A percentile compares a stretch with the other conserved stretches of the same genome.
Evolutionary conservation across 2,113 vertebrate species (phyloP).

Genomic region (Formicarius rufipectus): DNA sequence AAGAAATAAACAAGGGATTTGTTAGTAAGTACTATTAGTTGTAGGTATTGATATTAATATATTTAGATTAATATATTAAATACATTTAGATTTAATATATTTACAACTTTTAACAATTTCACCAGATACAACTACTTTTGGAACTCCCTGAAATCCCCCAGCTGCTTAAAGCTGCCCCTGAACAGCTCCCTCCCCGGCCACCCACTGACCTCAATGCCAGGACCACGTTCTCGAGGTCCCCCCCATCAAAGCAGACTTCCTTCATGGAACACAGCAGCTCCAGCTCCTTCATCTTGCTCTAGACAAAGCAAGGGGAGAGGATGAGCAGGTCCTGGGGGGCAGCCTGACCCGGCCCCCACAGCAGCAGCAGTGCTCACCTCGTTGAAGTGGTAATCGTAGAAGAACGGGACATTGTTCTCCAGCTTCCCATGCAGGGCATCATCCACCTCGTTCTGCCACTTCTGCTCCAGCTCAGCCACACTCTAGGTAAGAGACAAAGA

Average conservation of each 20-base stretch:
- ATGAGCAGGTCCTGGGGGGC: neutral
- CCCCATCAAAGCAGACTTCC: constrained; percentile 91
- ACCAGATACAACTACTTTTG: neutral
- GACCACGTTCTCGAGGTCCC: constrained; percentile 94
- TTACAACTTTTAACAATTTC: neutral
- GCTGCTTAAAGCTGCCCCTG: neutral
- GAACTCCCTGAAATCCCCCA: neutral
- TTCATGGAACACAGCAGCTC: constrained; percentile 96
- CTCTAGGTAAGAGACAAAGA: constrained; percentile 76
- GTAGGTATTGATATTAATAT: neutral
- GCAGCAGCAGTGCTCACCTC: constrained; percentile 77
- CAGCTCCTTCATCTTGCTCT: constrained; percentile 98
- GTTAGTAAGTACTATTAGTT: neutral
- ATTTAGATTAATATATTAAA: too few species aligned
- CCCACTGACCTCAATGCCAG: constrained; percentile 87
- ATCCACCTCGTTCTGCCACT: constrained; percentile 96
- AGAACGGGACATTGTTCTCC: constrained; percentile 94
- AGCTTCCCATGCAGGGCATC: constrained; percentile 92
- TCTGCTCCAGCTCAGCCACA: constrained; percentile 96
- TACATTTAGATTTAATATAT: too few species aligned
- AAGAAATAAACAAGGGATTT: neutral
- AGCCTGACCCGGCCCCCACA: neutral
- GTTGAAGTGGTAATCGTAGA: constrained; percentile 96
- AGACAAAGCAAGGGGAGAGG: neutral
- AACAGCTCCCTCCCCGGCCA: neutral